Base-by-base conservation (phyloP, 1,140 invertebrate genomes). In the Trachymyrmex septentrionalis region DNA sequence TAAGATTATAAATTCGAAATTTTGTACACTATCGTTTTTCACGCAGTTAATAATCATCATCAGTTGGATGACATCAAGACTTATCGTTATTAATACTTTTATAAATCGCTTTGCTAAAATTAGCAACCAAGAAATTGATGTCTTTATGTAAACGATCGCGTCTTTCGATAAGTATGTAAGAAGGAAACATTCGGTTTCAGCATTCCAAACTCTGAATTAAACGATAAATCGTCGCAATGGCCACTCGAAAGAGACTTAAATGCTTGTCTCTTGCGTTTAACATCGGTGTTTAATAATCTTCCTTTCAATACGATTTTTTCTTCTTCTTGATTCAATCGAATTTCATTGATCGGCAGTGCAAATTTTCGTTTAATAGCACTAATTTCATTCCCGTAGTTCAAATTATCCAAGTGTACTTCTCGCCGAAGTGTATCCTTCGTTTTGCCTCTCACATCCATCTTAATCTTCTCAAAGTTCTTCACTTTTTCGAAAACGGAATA, bases 161-260 rank as follows among this genome's bases (percentile, higher is more conserved):
- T 73, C 24, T 57, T 89, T 19, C 21, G 21, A 24, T 84, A 86
- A 53, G 48, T 53, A 27, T 91, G 64, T 57, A 90, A 38, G 19
- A 91, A 91, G 2, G 86, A 91, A 16, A 44, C 2, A 59, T 91
- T 91, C 3, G 90, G 78, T 16, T 16, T 16, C 4, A 72, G n/a
- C 64, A 21, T 67, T 30, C 53, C 53, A 55, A 67, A 61, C 24
- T n/a, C 67, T 21, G 30, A 7, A 14, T 63, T 57, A 24, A 24
- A 21, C 16, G 27, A 73, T 14, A 38, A 12, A 48, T 85, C 44
- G 7, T 53, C 44, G 73, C 59, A 27, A 16, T 24, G 0, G 10
- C 14, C 10, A 19, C 59, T 59, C 34, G 85, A 61, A 30, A 69
- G 12, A 9, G 64, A 48, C 5, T 50, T 69, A 44, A 75, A 84